Evolutionary conservation across 2,888 invertebrate genomes (phyloP).

Genomic region (Rhingia rostrata): DNA sequence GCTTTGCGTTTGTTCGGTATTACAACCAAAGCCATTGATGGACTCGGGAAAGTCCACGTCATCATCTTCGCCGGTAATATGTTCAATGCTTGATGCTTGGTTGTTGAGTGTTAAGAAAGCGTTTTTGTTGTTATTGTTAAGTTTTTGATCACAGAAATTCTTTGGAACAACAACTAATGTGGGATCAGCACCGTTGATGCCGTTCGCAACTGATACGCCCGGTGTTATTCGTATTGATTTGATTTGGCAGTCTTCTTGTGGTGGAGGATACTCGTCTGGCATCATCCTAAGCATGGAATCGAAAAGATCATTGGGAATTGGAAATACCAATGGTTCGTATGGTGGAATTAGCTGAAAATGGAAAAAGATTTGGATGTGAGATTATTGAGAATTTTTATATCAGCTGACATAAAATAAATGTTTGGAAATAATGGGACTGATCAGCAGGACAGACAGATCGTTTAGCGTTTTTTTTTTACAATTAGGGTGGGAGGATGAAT

Average conservation of each 20-base stretch:
- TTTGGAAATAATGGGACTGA: too few relatives aligned
- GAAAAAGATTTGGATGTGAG: neutral
- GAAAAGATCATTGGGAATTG: slow-evolving; percentile 88
- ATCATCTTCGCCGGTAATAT: slow-evolving; percentile 68
- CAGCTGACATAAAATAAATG: too few relatives aligned
- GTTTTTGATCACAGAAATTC: slow-evolving; percentile 70
- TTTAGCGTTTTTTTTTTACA: too few relatives aligned
- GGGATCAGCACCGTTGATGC: slow-evolving; percentile 17
- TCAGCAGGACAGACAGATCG: too few relatives aligned
- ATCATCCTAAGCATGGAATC: slow-evolving; percentile 87
- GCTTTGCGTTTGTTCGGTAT: slow-evolving; percentile 15
- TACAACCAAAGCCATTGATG: slow-evolving; percentile 64
- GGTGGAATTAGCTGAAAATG: slow-evolving; percentile 86
- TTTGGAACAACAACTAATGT: slow-evolving; percentile 33
- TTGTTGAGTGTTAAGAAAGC: slow-evolving; percentile 60
- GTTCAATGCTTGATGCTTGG: slow-evolving; percentile 53
- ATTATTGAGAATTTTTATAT: too few relatives aligned
- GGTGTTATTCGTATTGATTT: slow-evolving; percentile 43
- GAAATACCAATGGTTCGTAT: slow-evolving; percentile 90
- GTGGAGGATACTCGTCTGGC: slow-evolving; percentile 86
- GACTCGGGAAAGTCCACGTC: slow-evolving; percentile 73
- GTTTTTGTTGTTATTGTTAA: slow-evolving; percentile 63
- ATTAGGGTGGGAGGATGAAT: too few relatives aligned
- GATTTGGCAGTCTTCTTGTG: slow-evolving; percentile 75
- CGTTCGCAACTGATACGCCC: slow-evolving; percentile 36